Evolutionary conservation across 2,113 vertebrate species (phyloP).

Genomic region (Oreochromis niloticus): DNA sequence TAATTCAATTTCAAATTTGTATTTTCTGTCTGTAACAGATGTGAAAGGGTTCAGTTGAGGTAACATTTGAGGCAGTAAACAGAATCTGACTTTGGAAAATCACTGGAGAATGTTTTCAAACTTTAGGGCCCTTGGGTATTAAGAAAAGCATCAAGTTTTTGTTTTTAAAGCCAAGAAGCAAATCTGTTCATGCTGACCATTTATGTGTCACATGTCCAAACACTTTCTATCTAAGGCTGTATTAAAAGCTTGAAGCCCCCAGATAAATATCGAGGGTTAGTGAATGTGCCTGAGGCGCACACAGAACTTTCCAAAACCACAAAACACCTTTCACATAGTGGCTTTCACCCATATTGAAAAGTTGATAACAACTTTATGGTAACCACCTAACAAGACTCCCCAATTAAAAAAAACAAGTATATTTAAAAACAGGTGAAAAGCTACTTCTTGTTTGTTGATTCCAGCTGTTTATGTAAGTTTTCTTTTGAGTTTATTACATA

Average conservation of each 20-base stretch:
- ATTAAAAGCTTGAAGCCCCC: not conserved
- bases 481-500: not conserved
- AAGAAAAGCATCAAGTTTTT: not conserved
- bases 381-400: not conserved
- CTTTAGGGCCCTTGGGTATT: not conserved
- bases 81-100: not conserved
- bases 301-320: not conserved
- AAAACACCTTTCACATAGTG: not conserved
- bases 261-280: not conserved
- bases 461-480: not conserved
- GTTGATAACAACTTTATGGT: not conserved
- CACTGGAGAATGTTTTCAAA: not conserved
- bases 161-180: not conserved
- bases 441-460: not conserved
- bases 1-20: not conserved
- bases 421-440: not conserved
- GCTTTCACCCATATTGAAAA: not conserved
- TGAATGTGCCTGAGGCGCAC: not conserved
- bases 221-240: not conserved
- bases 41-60: not conserved
- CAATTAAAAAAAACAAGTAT: not conserved
- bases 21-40: not conserved
- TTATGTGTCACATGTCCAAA: not conserved
- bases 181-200: not conserved
- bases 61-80: not conserved